These are phyloP conservation scores for Lepus europaeus DNA, from an alignment of 2,113 vertebrate species.

Conservation along the genomic window DNA sequence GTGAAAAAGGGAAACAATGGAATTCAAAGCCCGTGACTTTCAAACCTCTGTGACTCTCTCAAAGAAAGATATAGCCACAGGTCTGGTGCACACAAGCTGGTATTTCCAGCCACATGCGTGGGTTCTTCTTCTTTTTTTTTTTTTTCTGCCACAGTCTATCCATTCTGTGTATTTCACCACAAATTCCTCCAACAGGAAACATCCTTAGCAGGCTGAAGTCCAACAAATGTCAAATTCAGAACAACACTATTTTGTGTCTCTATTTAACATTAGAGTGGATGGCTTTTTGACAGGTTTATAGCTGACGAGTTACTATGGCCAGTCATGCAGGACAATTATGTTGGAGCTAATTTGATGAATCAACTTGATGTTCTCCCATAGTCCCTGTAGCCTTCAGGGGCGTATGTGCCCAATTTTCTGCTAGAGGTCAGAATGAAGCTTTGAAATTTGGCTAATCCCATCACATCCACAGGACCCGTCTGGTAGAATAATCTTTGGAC, in stretches of 20 bases:
- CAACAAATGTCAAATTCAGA: slow-evolving; percentile 91
- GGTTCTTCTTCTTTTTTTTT: slow-evolving; percentile 44
- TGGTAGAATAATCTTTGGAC: slow-evolving; percentile 87
- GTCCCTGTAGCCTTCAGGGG: slow-evolving; percentile 91
- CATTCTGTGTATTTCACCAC: slow-evolving; percentile 71
- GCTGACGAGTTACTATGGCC: slow-evolving; percentile 92
- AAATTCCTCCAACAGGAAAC: slow-evolving; percentile 84
- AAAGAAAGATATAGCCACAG: neutral
- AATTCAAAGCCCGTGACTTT: neutral
- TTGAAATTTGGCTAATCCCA: slow-evolving; percentile 90
- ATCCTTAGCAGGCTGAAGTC: slow-evolving; percentile 89
- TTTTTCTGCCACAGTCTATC: slow-evolving; percentile 75
- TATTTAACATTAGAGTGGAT: slow-evolving; percentile 94
- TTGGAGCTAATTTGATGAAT: slow-evolving; percentile 97
- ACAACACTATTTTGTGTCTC: slow-evolving; percentile 92
- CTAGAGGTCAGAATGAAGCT: slow-evolving; percentile 92
- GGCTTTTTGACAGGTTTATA: slow-evolving; percentile 96
- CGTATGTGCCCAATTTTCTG: slow-evolving; percentile 90
- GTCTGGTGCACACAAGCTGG: neutral
- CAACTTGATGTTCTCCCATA: slow-evolving; percentile 92
- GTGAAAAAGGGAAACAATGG: neutral
- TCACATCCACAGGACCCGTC: slow-evolving; percentile 86
- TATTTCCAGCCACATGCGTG: slow-evolving; percentile 65
- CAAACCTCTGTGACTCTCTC: neutral
- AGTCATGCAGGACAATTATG: slow-evolving; percentile 95